These are phyloP conservation scores for Blastobasis adustella DNA, from an alignment of 2,888 invertebrate species.

Conservation along the genomic window DNA sequence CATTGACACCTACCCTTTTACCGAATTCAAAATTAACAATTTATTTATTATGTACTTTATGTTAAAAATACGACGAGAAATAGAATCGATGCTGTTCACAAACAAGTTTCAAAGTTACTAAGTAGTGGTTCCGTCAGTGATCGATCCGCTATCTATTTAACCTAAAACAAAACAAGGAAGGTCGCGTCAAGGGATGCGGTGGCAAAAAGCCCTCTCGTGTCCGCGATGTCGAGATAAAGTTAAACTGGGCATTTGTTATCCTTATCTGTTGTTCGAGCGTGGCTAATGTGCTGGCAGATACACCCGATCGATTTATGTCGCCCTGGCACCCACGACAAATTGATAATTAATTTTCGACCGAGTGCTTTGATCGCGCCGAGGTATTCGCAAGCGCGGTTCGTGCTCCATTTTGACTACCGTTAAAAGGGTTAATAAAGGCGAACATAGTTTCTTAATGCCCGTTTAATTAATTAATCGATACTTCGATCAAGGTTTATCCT, in stretches of 20 bases:
- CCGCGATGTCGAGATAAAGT: constrained; percentile 71
- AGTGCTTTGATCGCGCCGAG: constrained; percentile 66
- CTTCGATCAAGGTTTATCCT: constrained; percentile 8
- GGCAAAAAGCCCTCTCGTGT: constrained; percentile 73
- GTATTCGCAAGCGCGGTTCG: constrained; percentile 47
- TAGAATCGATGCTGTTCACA: neutral
- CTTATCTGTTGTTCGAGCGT: constrained; percentile 68
- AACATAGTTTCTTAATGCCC: constrained; percentile 8
- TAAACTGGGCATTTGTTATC: constrained; percentile 74
- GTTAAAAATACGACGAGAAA: neutral
- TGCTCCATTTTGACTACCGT: constrained; percentile 43
- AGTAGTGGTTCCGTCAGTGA: neutral
- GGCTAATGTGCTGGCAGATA: constrained; percentile 70
- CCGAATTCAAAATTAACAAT: constrained; percentile 14
- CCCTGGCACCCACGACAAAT: constrained; percentile 72
- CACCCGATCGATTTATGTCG: constrained; percentile 72
- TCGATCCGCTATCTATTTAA: constrained; percentile 9
- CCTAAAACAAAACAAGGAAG: constrained; percentile 40
- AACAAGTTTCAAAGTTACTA: neutral
- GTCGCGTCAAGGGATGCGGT: constrained; percentile 58
- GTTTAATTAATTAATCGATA: constrained; percentile 15
- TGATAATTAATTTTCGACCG: constrained; percentile 71
- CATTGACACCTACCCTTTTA: constrained; percentile 8
- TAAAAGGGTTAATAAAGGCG: constrained; percentile 27
- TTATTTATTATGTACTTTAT: neutral